phyloP scores from a whole-genome alignment of 2,113 vertebrate species.

The Daphoenositta chrysoptera region DNA sequence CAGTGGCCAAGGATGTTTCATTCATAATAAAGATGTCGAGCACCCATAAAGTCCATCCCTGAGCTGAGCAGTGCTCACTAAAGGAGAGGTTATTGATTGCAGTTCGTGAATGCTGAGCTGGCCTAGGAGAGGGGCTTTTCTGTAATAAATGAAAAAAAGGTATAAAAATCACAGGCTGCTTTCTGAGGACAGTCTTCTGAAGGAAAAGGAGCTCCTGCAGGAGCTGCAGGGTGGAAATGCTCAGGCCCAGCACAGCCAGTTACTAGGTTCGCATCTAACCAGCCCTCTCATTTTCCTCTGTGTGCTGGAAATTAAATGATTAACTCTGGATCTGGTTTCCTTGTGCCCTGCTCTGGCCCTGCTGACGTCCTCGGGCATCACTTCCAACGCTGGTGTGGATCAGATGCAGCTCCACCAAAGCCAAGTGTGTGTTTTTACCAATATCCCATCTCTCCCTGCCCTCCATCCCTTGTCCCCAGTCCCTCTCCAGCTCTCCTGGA shows the following conservation, averaged over 20 bases:
- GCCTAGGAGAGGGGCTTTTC: neutral
- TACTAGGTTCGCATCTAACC: neutral
- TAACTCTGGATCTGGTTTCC: neutral
- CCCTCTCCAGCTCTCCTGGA: neutral
- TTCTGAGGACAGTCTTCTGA: neutral
- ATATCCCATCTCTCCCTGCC: neutral
- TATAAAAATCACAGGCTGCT: fast-evolving
- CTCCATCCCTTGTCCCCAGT: fast-evolving
- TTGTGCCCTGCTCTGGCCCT: neutral
- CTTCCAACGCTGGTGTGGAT: neutral
- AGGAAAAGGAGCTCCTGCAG: neutral
- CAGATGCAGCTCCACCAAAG: neutral
- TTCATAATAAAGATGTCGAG: neutral
- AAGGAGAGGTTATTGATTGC: neutral
- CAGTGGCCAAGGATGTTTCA: neutral
- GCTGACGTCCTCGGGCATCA: neutral
- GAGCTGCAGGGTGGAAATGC: neutral
- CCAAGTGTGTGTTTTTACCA: neutral
- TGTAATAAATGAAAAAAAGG: neutral
- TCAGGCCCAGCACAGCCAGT: neutral
- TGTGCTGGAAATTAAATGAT: neutral
- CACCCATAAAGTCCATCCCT: neutral
- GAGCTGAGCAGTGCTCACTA: neutral
- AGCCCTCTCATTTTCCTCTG: neutral
- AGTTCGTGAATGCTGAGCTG: neutral